Conservation (phyloP, 92 coral and sea anemone species). For the Ricordea florida region DNA sequence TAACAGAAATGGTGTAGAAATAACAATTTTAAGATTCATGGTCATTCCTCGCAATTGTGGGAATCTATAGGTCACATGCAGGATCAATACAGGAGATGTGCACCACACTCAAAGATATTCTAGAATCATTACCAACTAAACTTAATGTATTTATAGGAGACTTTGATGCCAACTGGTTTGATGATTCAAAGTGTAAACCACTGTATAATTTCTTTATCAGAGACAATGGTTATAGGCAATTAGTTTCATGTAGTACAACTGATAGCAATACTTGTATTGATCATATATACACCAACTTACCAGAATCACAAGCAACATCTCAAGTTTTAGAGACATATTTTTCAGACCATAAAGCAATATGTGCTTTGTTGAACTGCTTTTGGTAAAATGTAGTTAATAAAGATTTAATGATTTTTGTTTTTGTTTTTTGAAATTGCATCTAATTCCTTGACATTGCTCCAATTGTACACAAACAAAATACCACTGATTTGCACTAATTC, state of each 20-base stretch:
- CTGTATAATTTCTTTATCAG: slow-evolving; percentile 70
- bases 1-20: slow-evolving; percentile 70
- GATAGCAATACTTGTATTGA: slow-evolving; percentile 60
- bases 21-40: slow-evolving; percentile 62
- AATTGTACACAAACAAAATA: no score
- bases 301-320: slow-evolving; percentile 49
- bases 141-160: slow-evolving; percentile 51
- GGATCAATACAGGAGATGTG: slow-evolving; percentile 45
- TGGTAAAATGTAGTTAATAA: no score
- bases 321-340: slow-evolving; percentile 71
- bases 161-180: slow-evolving; percentile 46
- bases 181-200: slow-evolving; percentile 26
- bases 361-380: slow-evolving; percentile 58
- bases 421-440: no score
- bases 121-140: slow-evolving; percentile 21
- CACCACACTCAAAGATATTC: slow-evolving; percentile 24
- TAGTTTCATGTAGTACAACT: slow-evolving; percentile 61
- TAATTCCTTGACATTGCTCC: no score
- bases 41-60: slow-evolving; percentile 62
- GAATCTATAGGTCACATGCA: slow-evolving; percentile 71
- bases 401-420: no score
- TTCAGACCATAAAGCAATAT: slow-evolving; percentile 59
- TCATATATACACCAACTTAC: slow-evolving; percentile 70
- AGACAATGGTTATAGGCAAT: slow-evolving; percentile 69
- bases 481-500: no score